Percentiles rank a stretch among this genome's conserved stretches.
phyloP scores from a whole-genome alignment of 2,888 invertebrate species.

The Lasioglossum zephyrum region DNA sequence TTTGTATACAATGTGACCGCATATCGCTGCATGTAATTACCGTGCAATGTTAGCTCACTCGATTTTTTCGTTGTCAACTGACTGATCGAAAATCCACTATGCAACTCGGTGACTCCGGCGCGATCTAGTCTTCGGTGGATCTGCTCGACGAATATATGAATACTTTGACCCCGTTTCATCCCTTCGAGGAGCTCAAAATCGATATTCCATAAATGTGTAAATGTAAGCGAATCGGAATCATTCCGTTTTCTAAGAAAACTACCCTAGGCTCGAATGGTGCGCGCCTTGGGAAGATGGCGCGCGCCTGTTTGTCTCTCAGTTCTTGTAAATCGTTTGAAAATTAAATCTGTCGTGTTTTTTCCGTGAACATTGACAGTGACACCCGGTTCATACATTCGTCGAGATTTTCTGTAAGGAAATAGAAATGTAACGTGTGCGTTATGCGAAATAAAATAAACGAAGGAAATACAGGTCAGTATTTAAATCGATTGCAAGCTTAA shows the following conservation, averaged over 20 bases:
- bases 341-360: neutral
- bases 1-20: neutral
- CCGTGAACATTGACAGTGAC: neutral
- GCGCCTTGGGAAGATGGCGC: neutral
- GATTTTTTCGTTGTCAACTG: constrained; percentile 1
- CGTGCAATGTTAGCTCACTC: neutral
- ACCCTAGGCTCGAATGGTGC: neutral
- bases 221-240: constrained; percentile 76
- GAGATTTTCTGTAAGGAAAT: neutral
- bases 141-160: constrained; percentile 63
- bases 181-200: constrained; percentile 65
- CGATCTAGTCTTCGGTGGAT: constrained; percentile 46
- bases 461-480: neutral
- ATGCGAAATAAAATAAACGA: neutral
- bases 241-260: constrained; percentile 60
- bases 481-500: neutral
- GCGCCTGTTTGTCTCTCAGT: constrained; percentile 2
- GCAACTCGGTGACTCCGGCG: constrained; percentile 36
- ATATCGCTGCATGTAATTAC: neutral
- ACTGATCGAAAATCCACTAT: constrained; percentile 14
- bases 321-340: neutral
- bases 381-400: neutral
- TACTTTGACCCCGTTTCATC: constrained; percentile 42
- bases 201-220: constrained; percentile 82
- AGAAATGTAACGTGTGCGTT: neutral